Base-by-base conservation (phyloP, 92 coral and sea anemone species). In the Parazoanthus darwini region DNA sequence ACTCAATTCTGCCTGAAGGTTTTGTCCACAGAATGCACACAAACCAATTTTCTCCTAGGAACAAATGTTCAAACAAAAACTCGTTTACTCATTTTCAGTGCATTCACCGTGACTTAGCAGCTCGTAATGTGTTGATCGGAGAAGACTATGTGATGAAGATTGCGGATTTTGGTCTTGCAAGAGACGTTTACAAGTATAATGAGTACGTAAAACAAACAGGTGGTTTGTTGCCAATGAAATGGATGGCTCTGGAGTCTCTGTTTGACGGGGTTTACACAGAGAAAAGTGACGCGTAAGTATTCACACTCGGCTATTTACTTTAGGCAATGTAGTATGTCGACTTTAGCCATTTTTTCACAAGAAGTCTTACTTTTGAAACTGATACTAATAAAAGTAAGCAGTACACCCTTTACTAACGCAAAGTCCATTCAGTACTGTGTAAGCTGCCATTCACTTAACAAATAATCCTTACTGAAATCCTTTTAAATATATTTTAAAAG, bases 241-340 rank as follows among this genome's bases (percentile, higher is more conserved):
- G 98, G 98, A 96, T 96, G 98, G 98, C 98, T 23, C 84, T 93
- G 37, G 98, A 96, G 81, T 93, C 98, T 54, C 85, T 96, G 67
- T 93, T 93, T 81, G 93, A 86, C 89, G 85, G 92, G 59, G 90
- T 85, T 11, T 96, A 96, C 93, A 92, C 98, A 33, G 92, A 92
- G 82, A 95, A 96, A 81, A 96, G 94, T 66, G 98, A 96, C 78
- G 94, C 95, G 98, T 96, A 93, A 93, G 98, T 95, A 16, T 77
- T 39, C 38, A 20, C 70, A 63, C 66, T 58, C 5, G 3, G 1
- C 16, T 15, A 3, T 2, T 3, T 58, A 58, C 15, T 58, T 58
- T 15, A 15, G 66, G 66, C 66, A 20, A 15, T 58, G 18, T 15
- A 1, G 66, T 15, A 0, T 58, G 66, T 58, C 23, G 23, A 15